phyloP scores from a whole-genome alignment of 2,888 invertebrate species.

The Phalera bucephala region DNA sequence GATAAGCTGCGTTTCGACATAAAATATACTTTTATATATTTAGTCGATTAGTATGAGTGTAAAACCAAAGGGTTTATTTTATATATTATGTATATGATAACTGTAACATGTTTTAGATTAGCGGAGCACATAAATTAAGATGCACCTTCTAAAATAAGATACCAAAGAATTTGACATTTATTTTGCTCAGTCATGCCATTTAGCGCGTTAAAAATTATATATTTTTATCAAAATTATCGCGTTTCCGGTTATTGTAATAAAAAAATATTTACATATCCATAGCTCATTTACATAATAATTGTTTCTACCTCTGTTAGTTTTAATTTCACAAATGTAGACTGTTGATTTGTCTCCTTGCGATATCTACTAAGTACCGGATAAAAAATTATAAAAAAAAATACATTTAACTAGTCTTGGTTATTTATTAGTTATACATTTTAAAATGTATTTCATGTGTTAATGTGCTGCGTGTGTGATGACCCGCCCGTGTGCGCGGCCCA shows the following conservation, averaged over 20 bases:
- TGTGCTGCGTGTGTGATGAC: too few species aligned
- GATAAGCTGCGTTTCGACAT: too few species aligned
- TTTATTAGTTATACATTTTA: too few species aligned
- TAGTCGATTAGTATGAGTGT: neutral
- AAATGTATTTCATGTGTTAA: too few species aligned
- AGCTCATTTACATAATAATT: conserved; percentile 1
- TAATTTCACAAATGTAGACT: neutral
- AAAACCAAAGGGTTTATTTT: conserved; percentile 1
- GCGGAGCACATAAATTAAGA: too few species aligned
- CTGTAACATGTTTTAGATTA: neutral
- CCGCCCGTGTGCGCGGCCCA: too few species aligned
- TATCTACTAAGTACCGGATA: too few species aligned
- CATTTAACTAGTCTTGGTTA: too few species aligned
- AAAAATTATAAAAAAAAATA: too few species aligned
- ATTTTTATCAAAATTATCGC: neutral
- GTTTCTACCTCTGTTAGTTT: neutral
- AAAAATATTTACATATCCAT: conserved; percentile 1
- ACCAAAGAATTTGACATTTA: conserved; percentile 2
- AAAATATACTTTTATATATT: too few species aligned
- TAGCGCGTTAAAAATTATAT: neutral
- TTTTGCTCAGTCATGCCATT: neutral
- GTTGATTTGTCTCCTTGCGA: too few species aligned
- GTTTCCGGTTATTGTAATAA: neutral
- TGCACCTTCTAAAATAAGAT: too few species aligned
- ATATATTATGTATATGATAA: neutral